Evolutionary conservation across 2,888 invertebrate species (phyloP).

Genomic region (Plagodis pulveraria): DNA sequence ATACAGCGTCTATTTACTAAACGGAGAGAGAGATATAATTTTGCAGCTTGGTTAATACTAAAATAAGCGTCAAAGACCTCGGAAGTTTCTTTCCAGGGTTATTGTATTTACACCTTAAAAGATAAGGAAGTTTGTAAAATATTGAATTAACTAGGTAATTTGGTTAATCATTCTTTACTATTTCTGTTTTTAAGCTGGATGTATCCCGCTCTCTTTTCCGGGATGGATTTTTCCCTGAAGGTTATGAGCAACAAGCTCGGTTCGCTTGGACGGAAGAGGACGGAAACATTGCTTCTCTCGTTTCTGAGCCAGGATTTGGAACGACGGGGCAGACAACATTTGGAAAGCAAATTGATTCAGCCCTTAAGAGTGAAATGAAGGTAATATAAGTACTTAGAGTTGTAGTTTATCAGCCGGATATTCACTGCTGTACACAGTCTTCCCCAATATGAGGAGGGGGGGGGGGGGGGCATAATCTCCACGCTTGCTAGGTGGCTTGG

Average conservation of each 20-base stretch:
- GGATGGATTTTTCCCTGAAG: constrained; percentile 69
- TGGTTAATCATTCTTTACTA: constrained; percentile 1
- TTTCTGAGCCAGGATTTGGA: constrained; percentile 75
- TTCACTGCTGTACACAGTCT: no score
- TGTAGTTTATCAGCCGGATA: no score
- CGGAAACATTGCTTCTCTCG: constrained; percentile 72
- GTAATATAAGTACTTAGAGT: constrained; percentile 44
- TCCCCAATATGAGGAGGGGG: no score
- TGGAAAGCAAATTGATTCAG: constrained; percentile 69
- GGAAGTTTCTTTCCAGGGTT: no score
- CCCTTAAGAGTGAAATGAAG: constrained; percentile 67
- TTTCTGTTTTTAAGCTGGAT: constrained; percentile 50
- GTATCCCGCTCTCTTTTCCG: constrained; percentile 64
- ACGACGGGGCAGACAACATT: constrained; percentile 71
- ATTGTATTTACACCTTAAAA: no score
- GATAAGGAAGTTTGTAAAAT: no score
- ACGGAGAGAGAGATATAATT: no score
- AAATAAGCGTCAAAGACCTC: no score
- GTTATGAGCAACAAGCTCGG: constrained; percentile 65
- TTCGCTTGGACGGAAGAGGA: constrained; percentile 81
- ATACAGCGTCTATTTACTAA: no score
- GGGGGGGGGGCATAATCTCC: no score
- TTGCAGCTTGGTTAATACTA: no score
- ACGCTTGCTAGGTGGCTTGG: no score
- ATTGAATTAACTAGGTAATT: neutral